A percentile compares a stretch with the other conserved stretches of the same genome.
Conservation (phyloP, 2,888 invertebrate genomes). For the Drosophila maculinotata region DNA sequence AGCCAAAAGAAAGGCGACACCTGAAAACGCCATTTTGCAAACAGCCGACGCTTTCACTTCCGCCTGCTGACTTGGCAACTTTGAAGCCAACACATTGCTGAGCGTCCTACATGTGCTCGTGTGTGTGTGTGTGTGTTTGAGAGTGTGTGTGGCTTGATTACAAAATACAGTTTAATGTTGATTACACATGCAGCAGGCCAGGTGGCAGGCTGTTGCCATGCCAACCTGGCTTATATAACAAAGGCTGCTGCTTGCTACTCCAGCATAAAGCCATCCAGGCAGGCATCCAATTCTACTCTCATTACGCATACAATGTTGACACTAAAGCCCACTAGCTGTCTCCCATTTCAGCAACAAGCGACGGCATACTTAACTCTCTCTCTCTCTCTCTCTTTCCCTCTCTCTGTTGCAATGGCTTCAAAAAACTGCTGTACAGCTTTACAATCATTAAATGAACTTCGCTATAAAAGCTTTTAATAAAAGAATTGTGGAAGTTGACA, state of each 20-base stretch:
- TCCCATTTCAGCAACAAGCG: slow-evolving; percentile 11
- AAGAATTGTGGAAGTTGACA: too few relatives aligned
- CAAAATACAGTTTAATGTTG: slow-evolving; percentile 81
- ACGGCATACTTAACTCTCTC: background rate
- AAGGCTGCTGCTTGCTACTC: slow-evolving; percentile 12
- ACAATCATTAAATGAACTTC: background rate
- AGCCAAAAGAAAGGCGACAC: slow-evolving; percentile 65
- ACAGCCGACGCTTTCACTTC: slow-evolving; percentile 67
- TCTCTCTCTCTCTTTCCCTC: background rate
- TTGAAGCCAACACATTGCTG: slow-evolving; percentile 33
- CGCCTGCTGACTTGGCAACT: slow-evolving; percentile 73
- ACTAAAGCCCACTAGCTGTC: slow-evolving; percentile 53
- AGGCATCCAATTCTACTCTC: slow-evolving; percentile 32
- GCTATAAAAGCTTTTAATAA: too few relatives aligned
- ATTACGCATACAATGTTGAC: slow-evolving; percentile 79
- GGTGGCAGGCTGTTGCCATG: slow-evolving; percentile 41
- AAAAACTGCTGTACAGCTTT: slow-evolving; percentile 8
- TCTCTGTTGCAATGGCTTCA: slow-evolving; percentile 11
- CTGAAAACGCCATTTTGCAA: slow-evolving; percentile 69
- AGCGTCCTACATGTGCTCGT: too few relatives aligned
- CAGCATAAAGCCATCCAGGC: background rate
- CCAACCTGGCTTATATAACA: slow-evolving; percentile 53
- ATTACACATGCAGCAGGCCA: slow-evolving; percentile 69
- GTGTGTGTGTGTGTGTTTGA: slow-evolving; percentile 13
- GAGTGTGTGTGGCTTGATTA: slow-evolving; percentile 66